A percentile compares a stretch with the other conserved stretches of the same genome.
These are phyloP conservation scores for Pogoniulus pusillus DNA, from an alignment of 2,797 vertebrate genomes.

Conservation along the genomic window DNA sequence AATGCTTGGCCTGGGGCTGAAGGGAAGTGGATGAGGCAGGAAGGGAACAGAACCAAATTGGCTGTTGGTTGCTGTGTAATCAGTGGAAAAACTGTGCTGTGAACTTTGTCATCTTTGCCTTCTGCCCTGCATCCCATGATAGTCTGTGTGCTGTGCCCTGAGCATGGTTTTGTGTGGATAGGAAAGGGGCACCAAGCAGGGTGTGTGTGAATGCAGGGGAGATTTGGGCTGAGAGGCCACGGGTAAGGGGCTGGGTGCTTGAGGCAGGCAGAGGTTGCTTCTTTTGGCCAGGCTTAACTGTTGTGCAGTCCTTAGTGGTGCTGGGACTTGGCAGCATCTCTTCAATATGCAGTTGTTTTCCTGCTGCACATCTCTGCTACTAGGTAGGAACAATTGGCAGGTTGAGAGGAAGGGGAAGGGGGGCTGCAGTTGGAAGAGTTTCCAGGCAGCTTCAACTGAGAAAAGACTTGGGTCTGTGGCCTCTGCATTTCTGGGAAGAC, in stretches of 20 bases:
- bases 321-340: background rate
- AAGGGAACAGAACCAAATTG: background rate
- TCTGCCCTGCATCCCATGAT: background rate
- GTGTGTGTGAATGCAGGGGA: fast-evolving
- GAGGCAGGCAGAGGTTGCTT: background rate
- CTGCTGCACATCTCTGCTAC: background rate
- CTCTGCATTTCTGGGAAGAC: background rate
- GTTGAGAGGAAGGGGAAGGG: background rate
- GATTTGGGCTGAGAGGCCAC: background rate
- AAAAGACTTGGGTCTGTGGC: background rate
- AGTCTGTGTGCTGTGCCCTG: fast-evolving
- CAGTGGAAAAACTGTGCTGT: background rate
- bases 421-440: background rate
- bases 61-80: background rate
- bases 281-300: background rate
- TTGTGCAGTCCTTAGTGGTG: fast-evolving
- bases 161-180: background rate
- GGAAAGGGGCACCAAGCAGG: background rate
- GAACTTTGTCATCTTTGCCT: background rate
- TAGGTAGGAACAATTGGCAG: background rate
- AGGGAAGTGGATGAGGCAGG: background rate
- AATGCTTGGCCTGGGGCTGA: background rate
- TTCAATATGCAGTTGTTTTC: background rate
- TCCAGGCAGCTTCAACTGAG: background rate
- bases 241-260: background rate